phyloP scores from a whole-genome alignment of 2,888 invertebrate genomes.

The Rhingia rostrata region DNA sequence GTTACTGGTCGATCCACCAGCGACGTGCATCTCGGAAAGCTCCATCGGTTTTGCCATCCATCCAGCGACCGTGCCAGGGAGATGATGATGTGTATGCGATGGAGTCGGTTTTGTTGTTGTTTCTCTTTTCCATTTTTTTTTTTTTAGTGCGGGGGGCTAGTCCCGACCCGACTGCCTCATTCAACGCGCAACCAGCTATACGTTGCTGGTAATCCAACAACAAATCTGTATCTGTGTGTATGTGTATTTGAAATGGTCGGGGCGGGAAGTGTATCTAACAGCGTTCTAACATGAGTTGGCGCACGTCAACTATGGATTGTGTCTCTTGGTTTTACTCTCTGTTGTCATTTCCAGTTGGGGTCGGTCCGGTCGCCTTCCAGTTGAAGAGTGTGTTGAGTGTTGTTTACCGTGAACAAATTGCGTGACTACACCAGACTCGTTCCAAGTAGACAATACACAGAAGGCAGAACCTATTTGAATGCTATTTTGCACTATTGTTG shows the following conservation, averaged over 20 bases:
- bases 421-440: constrained; percentile 10
- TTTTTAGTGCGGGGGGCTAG: not conserved
- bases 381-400: constrained; percentile 22
- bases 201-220: constrained; percentile 3
- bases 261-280: constrained; percentile 12
- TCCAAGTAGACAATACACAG: not conserved
- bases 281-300: constrained; percentile 40
- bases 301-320: constrained; percentile 31
- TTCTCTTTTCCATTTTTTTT: constrained; percentile 8
- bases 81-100: constrained; percentile 46
- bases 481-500: constrained; percentile 7
- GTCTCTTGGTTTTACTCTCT: constrained; percentile 43
- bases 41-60: constrained; percentile 57
- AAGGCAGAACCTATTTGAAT: constrained; percentile 13
- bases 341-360: constrained; percentile 59
- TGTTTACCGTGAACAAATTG: constrained; percentile 48
- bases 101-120: constrained; percentile 19
- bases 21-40: constrained; percentile 70
- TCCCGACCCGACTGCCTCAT: not conserved
- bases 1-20: constrained; percentile 60
- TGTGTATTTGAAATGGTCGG: not conserved
- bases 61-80: constrained; percentile 28
- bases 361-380: constrained; percentile 44
- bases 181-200: not conserved
- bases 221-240: constrained; percentile 12